Evolutionary conservation across 2,113 vertebrate species (phyloP).

Genomic region (Ceyx melanurus): DNA sequence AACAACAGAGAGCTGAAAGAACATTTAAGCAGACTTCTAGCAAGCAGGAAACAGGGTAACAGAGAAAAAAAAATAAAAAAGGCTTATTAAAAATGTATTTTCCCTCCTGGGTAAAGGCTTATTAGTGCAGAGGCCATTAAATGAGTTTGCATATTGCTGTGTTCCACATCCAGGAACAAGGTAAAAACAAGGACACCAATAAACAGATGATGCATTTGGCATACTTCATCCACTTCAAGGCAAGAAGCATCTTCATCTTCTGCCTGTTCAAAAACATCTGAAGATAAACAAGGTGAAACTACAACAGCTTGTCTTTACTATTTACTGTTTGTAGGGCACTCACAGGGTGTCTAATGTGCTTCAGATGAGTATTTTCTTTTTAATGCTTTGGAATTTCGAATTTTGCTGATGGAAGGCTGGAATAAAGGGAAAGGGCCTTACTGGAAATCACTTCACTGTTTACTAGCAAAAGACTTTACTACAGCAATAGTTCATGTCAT

Average conservation of each 20-base stretch:
- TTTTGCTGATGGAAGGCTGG: slow-evolving; percentile 23
- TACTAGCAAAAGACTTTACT: slow-evolving; percentile 50
- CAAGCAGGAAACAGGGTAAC: neutral
- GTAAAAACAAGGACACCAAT: neutral
- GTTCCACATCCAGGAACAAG: neutral
- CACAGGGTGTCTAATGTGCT: slow-evolving; percentile 5
- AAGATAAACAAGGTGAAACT: slow-evolving; percentile 8
- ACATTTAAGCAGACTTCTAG: neutral
- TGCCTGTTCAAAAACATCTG: neutral
- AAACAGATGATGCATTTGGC: neutral
- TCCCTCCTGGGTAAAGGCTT: neutral
- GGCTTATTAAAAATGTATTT: neutral
- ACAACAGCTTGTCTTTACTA: neutral
- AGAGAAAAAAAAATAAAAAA: neutral
- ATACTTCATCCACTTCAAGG: neutral
- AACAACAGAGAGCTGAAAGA: neutral
- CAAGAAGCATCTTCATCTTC: neutral
- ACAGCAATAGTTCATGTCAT: slow-evolving; percentile 37
- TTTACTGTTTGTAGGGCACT: neutral
- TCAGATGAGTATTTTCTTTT: slow-evolving; percentile 48
- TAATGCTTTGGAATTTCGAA: slow-evolving; percentile 5
- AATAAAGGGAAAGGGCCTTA: slow-evolving; percentile 45
- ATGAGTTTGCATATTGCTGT: neutral
- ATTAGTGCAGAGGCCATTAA: neutral
- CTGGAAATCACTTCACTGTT: slow-evolving; percentile 40